Evolutionary conservation across 2,888 invertebrate species (phyloP), one percentile per base, ranked within the genome.

Genomic region (Zygaena filipendulae): DNA sequence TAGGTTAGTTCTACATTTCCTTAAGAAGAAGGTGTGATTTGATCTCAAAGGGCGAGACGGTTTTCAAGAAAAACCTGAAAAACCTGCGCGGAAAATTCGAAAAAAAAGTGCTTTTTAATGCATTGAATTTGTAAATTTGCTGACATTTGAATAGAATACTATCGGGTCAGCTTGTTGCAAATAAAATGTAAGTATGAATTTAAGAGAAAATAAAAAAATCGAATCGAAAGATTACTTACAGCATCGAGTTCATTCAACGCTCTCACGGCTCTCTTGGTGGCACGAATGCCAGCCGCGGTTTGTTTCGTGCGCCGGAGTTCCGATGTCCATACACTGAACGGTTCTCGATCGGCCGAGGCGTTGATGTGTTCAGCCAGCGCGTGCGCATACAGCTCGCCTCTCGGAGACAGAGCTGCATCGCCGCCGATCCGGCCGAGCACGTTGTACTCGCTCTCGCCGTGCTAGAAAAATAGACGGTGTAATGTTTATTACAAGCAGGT

Each of bases 371-470:
- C 84, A 0, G 90, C 87, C 38, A 95, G 69, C 0, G 87, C 87
- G 37, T 84, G 82, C 0, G 89, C 90, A 69, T 94, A 95, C 56
- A 86, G 74, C 47, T 86, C 75, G 1, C 96, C 96, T 12, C 93
- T 84, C 0, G 88, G 84, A 4, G 95, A 95, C 21, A 97, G 74
- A 12, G 87, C 86, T 7, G 95, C 89, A 62, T 97, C 93, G 2
- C 96, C 96, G 0, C 96, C 97, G 45, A 97, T 93, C 35, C 92
- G 85, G 0, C 96, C 96, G 8, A 91, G 72, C 2, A 93, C 86
- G 66, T 97, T 97, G 82, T 90, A 92, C 52, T 92, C 91, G 56
- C 93, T 94, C 64, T 97, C 96, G 2, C 96, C 96, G 61, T 97
- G 96, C 92, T 93, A 63, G 64, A 28, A 31, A 42, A 39, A 40